Conservation (phyloP, 2,797 vertebrate species). For the Clarias laeviceps region DNA sequence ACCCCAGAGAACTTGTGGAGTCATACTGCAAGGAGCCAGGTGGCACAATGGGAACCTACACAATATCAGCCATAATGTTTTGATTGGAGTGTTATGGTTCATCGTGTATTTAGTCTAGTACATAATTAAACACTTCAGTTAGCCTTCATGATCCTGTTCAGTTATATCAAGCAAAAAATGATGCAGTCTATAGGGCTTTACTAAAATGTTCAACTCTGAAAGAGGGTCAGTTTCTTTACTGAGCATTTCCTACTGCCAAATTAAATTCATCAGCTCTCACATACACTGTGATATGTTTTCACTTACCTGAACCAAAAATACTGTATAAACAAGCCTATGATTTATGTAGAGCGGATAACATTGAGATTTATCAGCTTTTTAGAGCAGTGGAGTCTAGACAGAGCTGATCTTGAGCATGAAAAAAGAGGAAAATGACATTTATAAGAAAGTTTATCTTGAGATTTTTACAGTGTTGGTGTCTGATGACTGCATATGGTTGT, state of each 20-base stretch:
- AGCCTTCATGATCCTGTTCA: slow-evolving; percentile 35
- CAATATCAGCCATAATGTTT: too few relatives aligned
- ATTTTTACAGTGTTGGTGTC: slow-evolving; percentile 8
- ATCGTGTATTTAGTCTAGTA: neutral
- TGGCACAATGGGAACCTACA: too few relatives aligned
- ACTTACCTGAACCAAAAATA: slow-evolving; percentile 22
- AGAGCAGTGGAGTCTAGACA: neutral
- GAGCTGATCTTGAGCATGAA: neutral
- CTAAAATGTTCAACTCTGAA: slow-evolving; percentile 45
- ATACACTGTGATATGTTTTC: slow-evolving; percentile 31
- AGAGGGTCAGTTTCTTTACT: slow-evolving; percentile 52
- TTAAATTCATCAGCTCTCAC: slow-evolving; percentile 41
- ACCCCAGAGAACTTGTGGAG: too few relatives aligned
- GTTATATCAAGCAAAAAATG: slow-evolving; percentile 34
- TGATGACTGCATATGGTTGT: slow-evolving; percentile 19
- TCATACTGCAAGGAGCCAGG: too few relatives aligned
- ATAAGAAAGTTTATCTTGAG: slow-evolving; percentile 8
- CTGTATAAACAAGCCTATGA: neutral
- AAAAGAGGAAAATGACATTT: neutral
- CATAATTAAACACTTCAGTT: slow-evolving; percentile 25
- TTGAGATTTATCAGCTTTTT: neutral
- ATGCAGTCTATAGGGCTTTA: slow-evolving; percentile 46
- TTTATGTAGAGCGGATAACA: neutral
- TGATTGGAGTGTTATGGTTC: too few relatives aligned
- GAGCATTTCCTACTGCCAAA: slow-evolving; percentile 50